Percentiles rank a stretch among this genome's conserved stretches.
These are phyloP conservation scores for Pentalonia nigronervosa DNA, from an alignment of 1,140 invertebrate species.

Conservation along the genomic window DNA sequence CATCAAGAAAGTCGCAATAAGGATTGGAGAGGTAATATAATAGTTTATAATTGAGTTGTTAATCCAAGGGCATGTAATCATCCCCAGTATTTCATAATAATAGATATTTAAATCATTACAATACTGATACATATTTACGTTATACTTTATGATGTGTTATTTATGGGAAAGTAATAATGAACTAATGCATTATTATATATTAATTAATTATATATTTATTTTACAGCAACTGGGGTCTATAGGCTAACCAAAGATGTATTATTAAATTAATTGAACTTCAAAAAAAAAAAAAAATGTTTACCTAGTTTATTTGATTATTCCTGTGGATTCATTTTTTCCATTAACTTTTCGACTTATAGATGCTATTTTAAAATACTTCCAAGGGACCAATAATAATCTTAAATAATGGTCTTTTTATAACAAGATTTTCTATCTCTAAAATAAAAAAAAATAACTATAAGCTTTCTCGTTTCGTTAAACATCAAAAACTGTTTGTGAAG, in stretches of 20 bases:
- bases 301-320: conserved; percentile 15
- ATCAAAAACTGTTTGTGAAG: conserved; percentile 24
- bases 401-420: conserved; percentile 5
- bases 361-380: conserved; percentile 21
- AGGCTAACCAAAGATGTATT: not conserved
- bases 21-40: too few species aligned
- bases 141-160: not conserved
- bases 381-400: conserved; percentile 42
- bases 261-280: not conserved
- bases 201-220: not conserved
- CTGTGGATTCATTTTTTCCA: not conserved
- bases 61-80: too few species aligned
- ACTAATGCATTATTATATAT: not conserved
- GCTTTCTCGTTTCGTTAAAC: conserved; percentile 9
- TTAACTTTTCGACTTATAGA: not conserved
- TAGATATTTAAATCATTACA: too few species aligned
- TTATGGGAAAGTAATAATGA: not conserved
- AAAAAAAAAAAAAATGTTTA: not conserved
- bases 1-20: too few species aligned
- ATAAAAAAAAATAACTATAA: conserved; percentile 35
- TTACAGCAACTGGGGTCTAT: not conserved
- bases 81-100: too few species aligned
- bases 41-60: too few species aligned
- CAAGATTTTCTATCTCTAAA: conserved; percentile 17
- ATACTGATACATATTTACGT: not conserved